Evolutionary conservation across 2,113 vertebrate genomes (phyloP).

Genomic region (Delphinapterus leucas): DNA sequence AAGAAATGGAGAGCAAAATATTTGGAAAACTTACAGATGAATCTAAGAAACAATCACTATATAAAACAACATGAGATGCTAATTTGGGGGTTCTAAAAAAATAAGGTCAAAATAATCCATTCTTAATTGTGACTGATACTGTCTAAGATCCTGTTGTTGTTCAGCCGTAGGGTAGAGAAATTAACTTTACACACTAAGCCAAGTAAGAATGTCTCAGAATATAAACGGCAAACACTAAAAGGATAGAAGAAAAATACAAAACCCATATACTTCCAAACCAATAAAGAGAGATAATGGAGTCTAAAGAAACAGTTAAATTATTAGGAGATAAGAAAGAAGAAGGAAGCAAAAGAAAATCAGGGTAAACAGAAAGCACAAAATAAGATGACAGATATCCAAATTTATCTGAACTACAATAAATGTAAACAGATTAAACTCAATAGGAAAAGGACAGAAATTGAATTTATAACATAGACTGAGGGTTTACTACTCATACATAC

Average conservation of each 20-base stretch:
- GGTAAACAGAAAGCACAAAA: background rate
- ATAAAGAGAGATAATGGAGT: background rate
- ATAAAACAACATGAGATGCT: background rate
- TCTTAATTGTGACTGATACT: background rate
- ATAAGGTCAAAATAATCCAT: background rate
- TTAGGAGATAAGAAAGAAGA: background rate
- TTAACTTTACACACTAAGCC: background rate
- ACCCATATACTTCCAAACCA: background rate
- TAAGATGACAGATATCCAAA: background rate
- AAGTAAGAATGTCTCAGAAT: background rate
- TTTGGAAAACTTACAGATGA: background rate
- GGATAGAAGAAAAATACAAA: background rate
- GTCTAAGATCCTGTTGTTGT: background rate
- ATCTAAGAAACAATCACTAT: background rate
- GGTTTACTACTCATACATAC: background rate
- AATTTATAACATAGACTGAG: background rate
- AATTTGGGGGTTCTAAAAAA: background rate
- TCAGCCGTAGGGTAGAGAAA: background rate
- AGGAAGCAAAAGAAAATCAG: background rate
- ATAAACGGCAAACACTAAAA: background rate
- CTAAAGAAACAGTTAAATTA: background rate
- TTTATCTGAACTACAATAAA: background rate
- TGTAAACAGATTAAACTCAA: slow-evolving; percentile 17
- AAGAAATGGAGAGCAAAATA: background rate
- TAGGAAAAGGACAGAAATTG: background rate